These are phyloP conservation scores for Pelagia noctiluca DNA, from an alignment of 30 jellyfish, hydroid and myxozoan species.

Conservation along the genomic window DNA sequence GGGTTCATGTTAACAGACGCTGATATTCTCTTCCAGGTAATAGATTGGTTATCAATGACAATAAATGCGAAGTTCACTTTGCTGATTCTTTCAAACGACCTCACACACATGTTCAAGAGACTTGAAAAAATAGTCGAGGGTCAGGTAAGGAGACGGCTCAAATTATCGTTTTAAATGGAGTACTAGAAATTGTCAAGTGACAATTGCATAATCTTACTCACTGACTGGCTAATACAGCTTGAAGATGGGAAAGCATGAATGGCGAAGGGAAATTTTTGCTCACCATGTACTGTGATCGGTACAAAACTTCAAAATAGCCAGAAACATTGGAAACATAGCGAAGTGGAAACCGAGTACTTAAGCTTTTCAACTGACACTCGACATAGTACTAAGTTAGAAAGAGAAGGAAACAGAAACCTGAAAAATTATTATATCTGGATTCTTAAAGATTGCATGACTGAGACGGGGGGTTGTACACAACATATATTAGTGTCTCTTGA, in stretches of 20 bases:
- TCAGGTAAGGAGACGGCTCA: constrained; percentile 38
- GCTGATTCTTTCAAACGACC: constrained; percentile 31
- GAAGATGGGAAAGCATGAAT: not conserved
- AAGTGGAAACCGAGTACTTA: too few relatives aligned
- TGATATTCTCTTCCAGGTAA: constrained; percentile 22
- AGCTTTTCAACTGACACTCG: too few relatives aligned
- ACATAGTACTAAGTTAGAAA: too few relatives aligned
- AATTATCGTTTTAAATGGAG: not conserved
- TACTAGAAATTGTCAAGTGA: not conserved
- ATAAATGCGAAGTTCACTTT: constrained; percentile 62
- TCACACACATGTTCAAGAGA: not conserved
- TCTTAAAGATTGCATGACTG: too few relatives aligned
- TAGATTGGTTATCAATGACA: constrained; percentile 62
- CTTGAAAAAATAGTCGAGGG: constrained; percentile 4
- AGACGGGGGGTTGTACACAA: too few relatives aligned
- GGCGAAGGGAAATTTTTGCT: too few relatives aligned
- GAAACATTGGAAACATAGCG: too few relatives aligned
- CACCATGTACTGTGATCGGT: too few relatives aligned
- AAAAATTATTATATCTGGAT: too few relatives aligned
- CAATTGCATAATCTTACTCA: not conserved
- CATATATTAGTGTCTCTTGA: too few relatives aligned
- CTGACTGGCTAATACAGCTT: not conserved
- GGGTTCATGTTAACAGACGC: not conserved
- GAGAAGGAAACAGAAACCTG: too few relatives aligned
- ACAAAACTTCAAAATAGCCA: too few relatives aligned